These are phyloP conservation scores for Zoroaster sp. DNA, from an alignment of 53 echinoderm and acorn worm species.

Conservation along the genomic window DNA sequence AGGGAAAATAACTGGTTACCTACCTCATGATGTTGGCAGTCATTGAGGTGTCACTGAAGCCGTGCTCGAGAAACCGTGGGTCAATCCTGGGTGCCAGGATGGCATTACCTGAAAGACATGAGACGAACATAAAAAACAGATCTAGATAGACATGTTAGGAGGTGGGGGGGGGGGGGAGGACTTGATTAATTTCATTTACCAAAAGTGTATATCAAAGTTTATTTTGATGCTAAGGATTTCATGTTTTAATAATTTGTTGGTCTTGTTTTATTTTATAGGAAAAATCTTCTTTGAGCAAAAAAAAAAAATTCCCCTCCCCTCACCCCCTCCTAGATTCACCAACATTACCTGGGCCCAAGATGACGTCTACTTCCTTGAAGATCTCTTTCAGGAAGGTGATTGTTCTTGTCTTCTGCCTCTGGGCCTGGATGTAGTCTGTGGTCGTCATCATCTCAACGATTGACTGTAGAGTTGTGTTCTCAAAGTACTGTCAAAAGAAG, in stretches of 20 bases:
- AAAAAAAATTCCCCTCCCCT: neutral
- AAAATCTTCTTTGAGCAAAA: no score
- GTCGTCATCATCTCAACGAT: slow-evolving; percentile 1
- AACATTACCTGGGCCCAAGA: slow-evolving; percentile 78
- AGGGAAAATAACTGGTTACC: neutral
- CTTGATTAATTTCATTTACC: no score
- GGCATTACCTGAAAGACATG: slow-evolving; percentile 52
- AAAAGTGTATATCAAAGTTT: no score
- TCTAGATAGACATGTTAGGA: no score
- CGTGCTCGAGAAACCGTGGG: slow-evolving; percentile 60
- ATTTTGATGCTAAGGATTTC: no score
- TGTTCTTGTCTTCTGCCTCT: slow-evolving; percentile 84
- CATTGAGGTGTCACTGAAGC: slow-evolving; percentile 48
- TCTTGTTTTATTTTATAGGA: no score
- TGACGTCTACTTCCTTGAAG: slow-evolving; percentile 85
- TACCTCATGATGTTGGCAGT: slow-evolving; percentile 74
- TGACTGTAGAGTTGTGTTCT: slow-evolving; percentile 4
- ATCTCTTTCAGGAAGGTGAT: slow-evolving; percentile 78
- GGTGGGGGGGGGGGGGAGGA: no score
- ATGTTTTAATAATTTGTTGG: no score
- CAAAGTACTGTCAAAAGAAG: slow-evolving; percentile 20
- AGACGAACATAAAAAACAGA: no score
- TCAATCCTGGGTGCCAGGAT: slow-evolving; percentile 75
- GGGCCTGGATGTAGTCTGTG: slow-evolving; percentile 76
- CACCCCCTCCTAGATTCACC: neutral